Conservation (phyloP, 2,797 vertebrate species). For the Sorex maritimensis region DNA sequence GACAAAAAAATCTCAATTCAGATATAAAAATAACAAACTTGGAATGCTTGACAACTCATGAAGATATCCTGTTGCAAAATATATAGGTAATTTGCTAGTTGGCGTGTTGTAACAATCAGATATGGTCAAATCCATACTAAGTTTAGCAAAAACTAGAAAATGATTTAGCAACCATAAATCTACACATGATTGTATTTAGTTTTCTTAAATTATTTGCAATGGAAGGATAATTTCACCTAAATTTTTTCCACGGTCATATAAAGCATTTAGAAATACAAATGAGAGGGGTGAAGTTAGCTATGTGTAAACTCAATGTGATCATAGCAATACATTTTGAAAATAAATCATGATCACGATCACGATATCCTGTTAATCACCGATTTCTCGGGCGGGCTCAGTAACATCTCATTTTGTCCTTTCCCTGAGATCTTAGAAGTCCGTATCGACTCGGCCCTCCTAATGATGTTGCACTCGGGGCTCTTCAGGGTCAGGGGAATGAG, state of each 20-base stretch:
- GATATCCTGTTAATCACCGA: too few species aligned
- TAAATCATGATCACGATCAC: neutral
- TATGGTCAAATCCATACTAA: constrained; percentile 76
- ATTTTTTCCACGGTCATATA: constrained; percentile 71
- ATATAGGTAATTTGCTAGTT: constrained; percentile 71
- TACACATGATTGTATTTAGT: constrained; percentile 79
- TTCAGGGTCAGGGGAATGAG: too few species aligned
- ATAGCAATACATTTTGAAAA: constrained; percentile 3
- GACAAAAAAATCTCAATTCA: constrained; percentile 54
- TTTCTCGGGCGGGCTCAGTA: too few species aligned
- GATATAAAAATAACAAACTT: constrained; percentile 75
- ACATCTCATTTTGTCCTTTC: too few species aligned
- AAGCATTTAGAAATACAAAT: constrained; percentile 52
- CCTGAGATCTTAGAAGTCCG: too few species aligned
- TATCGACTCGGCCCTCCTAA: too few species aligned
- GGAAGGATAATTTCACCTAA: constrained; percentile 83
- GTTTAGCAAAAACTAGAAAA: constrained; percentile 77
- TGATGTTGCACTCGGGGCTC: too few species aligned
- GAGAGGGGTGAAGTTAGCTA: neutral
- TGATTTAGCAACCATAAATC: constrained; percentile 79
- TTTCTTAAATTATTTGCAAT: constrained; percentile 85
- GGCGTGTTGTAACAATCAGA: constrained; percentile 73
- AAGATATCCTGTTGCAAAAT: constrained; percentile 70
- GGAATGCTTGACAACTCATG: constrained; percentile 64
- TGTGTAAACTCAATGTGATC: constrained; percentile 47